Conservation (phyloP, 2,797 vertebrate species). For the Benthosema pterotum region DNA sequence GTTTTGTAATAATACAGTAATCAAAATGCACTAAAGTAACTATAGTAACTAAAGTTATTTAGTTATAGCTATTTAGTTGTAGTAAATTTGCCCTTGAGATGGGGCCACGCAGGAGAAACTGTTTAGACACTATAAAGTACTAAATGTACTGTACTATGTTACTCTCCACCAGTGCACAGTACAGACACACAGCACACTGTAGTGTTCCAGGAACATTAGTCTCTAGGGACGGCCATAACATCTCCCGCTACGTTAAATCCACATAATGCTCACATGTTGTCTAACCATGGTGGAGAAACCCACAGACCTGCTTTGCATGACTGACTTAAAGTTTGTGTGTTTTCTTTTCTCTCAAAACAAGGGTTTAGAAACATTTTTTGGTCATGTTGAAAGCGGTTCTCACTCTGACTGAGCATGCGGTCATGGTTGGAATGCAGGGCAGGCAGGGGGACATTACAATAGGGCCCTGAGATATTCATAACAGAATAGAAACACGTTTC, state of each 20-base stretch:
- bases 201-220: constrained; percentile 43
- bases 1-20: no score
- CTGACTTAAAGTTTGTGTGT: constrained; percentile 29
- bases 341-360: constrained; percentile 38
- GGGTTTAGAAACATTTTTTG: constrained; percentile 26
- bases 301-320: constrained; percentile 24
- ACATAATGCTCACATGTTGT: constrained; percentile 43
- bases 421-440: constrained; percentile 5
- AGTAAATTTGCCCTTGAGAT: no score
- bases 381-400: constrained; percentile 11
- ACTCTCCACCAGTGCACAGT: constrained; percentile 1
- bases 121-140: no score
- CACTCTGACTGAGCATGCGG: constrained; percentile 13
- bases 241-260: constrained; percentile 33
- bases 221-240: constrained; percentile 37
- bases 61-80: no score
- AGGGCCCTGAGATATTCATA: constrained; percentile 3
- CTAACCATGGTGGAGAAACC: constrained; percentile 36
- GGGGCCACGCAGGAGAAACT: no score
- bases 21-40: no score
- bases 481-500: no score
- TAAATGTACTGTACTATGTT: no score
- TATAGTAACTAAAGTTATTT: no score
- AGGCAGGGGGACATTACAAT: constrained; percentile 28
- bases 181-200: constrained; percentile 44